phyloP scores from a whole-genome alignment of 2,888 invertebrate genomes.

The Melieria crassipennis region DNA sequence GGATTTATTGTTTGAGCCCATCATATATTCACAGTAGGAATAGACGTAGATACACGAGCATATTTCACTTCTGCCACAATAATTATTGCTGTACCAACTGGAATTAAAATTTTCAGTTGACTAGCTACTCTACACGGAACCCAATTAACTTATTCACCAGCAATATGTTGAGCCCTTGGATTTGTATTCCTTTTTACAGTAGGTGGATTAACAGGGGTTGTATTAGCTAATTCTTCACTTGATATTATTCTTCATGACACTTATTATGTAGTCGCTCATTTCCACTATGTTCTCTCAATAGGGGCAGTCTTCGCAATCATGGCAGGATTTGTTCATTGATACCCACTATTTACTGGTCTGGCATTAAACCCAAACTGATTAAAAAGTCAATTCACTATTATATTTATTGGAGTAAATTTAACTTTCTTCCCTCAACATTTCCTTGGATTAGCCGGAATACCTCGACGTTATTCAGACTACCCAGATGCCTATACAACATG shows the following conservation, averaged over 20 bases:
- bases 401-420: constrained; percentile 82
- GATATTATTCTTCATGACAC: constrained; percentile 83
- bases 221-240: constrained; percentile 71
- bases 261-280: constrained; percentile 87
- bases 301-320: constrained; percentile 84
- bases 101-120: constrained; percentile 75
- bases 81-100: constrained; percentile 85
- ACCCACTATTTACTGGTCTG: constrained; percentile 74
- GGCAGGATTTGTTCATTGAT: constrained; percentile 78
- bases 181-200: constrained; percentile 83
- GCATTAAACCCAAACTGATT: constrained; percentile 70
- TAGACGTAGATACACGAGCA: constrained; percentile 85
- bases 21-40: constrained; percentile 86
- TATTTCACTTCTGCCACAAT: constrained; percentile 87
- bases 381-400: constrained; percentile 76
- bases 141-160: constrained; percentile 70
- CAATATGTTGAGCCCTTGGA: constrained; percentile 75
- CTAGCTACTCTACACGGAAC: constrained; percentile 76
- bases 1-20: constrained; percentile 88
- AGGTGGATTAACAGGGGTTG: constrained; percentile 76
- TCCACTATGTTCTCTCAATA: constrained; percentile 83
- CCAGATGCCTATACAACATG: constrained; percentile 74
- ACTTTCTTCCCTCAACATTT: constrained; percentile 86
- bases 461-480: constrained; percentile 80
- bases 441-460: constrained; percentile 62